Evolutionary conservation across 1,140 invertebrate genomes (phyloP).

Genomic region (Adelges cooleyi): DNA sequence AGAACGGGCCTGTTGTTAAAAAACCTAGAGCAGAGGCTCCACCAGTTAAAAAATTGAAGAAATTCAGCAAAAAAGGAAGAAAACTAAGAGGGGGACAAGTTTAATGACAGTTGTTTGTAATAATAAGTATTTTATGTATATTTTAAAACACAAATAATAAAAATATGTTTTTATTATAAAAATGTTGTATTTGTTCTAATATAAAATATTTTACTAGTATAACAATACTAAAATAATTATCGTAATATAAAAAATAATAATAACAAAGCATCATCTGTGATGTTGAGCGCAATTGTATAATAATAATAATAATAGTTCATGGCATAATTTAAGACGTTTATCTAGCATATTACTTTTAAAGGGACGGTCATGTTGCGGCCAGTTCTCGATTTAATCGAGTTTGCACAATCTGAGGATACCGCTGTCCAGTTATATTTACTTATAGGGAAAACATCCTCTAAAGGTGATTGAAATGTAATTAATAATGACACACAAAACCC

Average conservation of each 20-base stretch:
- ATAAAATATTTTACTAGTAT: background rate
- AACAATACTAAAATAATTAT: background rate
- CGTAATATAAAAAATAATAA: background rate
- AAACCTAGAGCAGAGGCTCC: background rate
- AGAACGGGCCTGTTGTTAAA: background rate
- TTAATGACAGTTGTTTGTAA: background rate
- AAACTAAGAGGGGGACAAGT: constrained; percentile 24
- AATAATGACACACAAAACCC: constrained; percentile 72
- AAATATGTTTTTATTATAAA: background rate
- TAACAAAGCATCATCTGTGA: too few relatives aligned
- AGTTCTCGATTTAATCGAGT: constrained; percentile 52
- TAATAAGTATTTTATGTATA: background rate
- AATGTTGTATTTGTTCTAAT: background rate
- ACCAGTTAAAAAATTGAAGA: constrained; percentile 19
- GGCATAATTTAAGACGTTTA: background rate
- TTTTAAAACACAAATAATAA: background rate
- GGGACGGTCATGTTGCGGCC: constrained; percentile 64
- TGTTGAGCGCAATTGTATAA: constrained; percentile 1
- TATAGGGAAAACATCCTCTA: constrained; percentile 72
- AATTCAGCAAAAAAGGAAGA: constrained; percentile 24
- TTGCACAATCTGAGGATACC: constrained; percentile 54
- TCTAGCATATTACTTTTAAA: constrained; percentile 67
- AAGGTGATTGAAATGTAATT: constrained; percentile 68
- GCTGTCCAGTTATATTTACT: constrained; percentile 84
- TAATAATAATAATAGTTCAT: background rate